phyloP scores from a whole-genome alignment of 2,797 vertebrate genomes.

The Arrhamphus sclerolepis region DNA sequence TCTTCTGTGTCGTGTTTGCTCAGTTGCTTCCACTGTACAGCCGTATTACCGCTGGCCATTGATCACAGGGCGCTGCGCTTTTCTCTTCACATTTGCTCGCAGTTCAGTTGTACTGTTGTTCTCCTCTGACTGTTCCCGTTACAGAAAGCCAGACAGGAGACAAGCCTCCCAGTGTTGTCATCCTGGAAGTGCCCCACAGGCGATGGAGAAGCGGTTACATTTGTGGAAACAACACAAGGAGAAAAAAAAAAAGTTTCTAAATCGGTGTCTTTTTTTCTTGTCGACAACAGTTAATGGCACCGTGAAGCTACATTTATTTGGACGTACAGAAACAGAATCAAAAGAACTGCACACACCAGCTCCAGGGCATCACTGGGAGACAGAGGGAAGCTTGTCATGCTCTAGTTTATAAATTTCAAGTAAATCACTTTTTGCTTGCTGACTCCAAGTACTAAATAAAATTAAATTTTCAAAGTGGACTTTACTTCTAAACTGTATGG shows the following conservation, averaged over 20 bases:
- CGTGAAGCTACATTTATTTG: background rate
- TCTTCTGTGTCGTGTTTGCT: slow-evolving; percentile 14
- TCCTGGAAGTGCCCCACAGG: slow-evolving; percentile 13
- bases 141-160: slow-evolving; percentile 2
- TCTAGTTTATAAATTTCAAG: slow-evolving; percentile 4
- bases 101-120: slow-evolving; percentile 24
- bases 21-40: background rate
- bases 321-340: slow-evolving; percentile 3
- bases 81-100: slow-evolving; percentile 27
- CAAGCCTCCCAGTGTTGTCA: slow-evolving; percentile 18
- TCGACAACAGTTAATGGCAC: background rate
- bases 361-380: slow-evolving; percentile 3
- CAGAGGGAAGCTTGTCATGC: background rate
- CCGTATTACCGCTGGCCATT: background rate
- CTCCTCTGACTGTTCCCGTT: slow-evolving; percentile 13
- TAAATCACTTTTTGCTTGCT: slow-evolving; percentile 22
- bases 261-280: slow-evolving; percentile 13
- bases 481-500: slow-evolving; percentile 1
- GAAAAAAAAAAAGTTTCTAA: slow-evolving; percentile 15
- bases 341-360: slow-evolving; percentile 1
- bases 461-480: slow-evolving; percentile 15
- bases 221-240: slow-evolving; percentile 4
- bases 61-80: slow-evolving; percentile 26
- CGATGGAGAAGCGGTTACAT: background rate
- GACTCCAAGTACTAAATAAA: slow-evolving; percentile 25